Base-by-base conservation (phyloP, 2,113 vertebrate species). In the Loxodonta africana region DNA sequence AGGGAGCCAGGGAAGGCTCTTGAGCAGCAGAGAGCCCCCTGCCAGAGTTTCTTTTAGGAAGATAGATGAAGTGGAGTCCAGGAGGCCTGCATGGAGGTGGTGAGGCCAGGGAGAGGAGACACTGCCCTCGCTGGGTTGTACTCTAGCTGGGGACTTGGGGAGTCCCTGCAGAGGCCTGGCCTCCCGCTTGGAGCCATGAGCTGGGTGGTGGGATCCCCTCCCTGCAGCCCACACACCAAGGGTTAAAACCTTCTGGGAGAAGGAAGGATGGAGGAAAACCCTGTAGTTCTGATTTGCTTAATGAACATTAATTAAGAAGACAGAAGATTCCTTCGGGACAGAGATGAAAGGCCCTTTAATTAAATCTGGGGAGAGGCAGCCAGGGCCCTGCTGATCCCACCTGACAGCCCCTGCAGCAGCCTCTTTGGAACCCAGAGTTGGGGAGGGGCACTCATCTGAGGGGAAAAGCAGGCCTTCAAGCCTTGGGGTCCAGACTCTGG, bases 301-400 rank as follows among this genome's bases (percentile, higher is more conserved):
- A 99, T 99, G 99, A 99, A 98, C 98, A 94, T 98, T 99, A 99
- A 99, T 99, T 99, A 99, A 99, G 99, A 99, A 99, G 99, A 99
- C 99, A 99, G 99, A 99, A 99, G 99, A 98, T 98, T 98, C 98
- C 99, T 99, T 98, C 98, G 99, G 99, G 99, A 99, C 98, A 98
- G 97, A 98, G 98, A 99, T 99, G 99, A 98, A 98, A 99, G 98
- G 98, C 97, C 97, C 3, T 96, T 98, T 99, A 99, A 99, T 99
- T 99, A 99, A 99, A 99, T 99, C 98, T 97, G 74, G 98, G 98
- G 98, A 99, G 98, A 97, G 97, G 97, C 1, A 76, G 89, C 74
- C 88, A 44, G 95, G 96, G 90, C 97, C 78, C 96, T 86, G 33
- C 96, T 98, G 98, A 98, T 98, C 97, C 97, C 83, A 95, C 95